Percentiles rank a stretch among this genome's conserved stretches.
phyloP scores from a whole-genome alignment of 1,140 invertebrate species.

The Bombus pascuorum region DNA sequence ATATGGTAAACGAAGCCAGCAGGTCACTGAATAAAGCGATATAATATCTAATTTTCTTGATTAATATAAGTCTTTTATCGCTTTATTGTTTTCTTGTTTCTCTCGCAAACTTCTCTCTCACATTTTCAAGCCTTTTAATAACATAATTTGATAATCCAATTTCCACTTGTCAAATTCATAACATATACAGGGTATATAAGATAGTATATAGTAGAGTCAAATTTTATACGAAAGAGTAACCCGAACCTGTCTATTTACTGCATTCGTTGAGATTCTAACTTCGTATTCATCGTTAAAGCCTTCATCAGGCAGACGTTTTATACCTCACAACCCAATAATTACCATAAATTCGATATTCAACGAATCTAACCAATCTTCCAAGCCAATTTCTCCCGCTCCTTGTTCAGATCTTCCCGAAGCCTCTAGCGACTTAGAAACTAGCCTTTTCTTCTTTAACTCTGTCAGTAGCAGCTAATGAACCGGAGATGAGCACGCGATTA shows the following conservation, averaged over 20 bases:
- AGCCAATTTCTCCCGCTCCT: background rate
- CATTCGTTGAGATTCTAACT: background rate
- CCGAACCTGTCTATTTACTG: background rate
- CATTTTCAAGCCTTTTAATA: background rate
- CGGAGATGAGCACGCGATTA: background rate
- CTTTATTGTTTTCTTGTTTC: background rate
- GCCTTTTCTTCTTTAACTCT: background rate
- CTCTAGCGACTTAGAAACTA: background rate
- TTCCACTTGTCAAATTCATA: too few species aligned
- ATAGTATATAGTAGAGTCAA: background rate
- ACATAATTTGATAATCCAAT: too few species aligned
- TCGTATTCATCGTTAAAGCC: background rate
- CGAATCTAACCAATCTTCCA: background rate
- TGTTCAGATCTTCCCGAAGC: background rate
- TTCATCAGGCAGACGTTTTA: background rate
- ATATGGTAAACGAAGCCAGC: background rate
- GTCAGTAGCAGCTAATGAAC: background rate
- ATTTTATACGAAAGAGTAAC: background rate
- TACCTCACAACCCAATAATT: background rate
- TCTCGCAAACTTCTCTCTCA: too few species aligned
- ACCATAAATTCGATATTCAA: background rate
- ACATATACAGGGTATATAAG: too few species aligned
- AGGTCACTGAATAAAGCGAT: background rate
- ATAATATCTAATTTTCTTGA: background rate
- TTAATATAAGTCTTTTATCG: background rate